phyloP scores from a whole-genome alignment of 1,140 invertebrate species.

The Tetramorium simillimum region DNA sequence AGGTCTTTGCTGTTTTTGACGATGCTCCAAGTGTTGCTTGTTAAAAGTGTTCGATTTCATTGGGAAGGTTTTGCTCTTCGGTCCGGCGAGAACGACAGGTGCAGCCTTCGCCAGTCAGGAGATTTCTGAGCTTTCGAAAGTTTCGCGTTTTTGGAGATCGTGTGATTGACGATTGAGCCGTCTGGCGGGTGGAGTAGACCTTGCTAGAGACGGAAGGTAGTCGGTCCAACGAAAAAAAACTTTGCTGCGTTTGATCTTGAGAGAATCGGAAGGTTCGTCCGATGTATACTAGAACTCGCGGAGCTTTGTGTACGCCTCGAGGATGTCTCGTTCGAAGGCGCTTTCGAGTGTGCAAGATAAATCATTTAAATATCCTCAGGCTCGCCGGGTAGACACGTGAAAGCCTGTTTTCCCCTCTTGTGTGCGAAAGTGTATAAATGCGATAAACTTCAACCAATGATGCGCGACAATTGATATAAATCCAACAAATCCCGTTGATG shows the following conservation, averaged over 20 bases:
- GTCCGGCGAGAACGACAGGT: conserved; percentile 16
- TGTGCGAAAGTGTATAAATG: conserved; percentile 29
- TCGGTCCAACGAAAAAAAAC: neutral
- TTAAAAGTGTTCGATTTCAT: neutral
- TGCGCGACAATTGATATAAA: conserved; percentile 1
- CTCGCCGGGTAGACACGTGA: conserved; percentile 40
- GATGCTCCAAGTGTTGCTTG: neutral
- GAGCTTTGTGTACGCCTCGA: neutral
- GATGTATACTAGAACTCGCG: neutral
- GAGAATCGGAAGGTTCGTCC: conserved; percentile 16
- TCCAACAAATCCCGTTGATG: conserved; percentile 24
- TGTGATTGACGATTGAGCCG: neutral
- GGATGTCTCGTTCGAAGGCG: conserved; percentile 25
- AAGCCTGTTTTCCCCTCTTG: conserved; percentile 40
- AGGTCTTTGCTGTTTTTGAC: neutral
- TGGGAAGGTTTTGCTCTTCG: conserved; percentile 17
- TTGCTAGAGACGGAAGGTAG: neutral
- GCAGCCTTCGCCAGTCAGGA: conserved; percentile 13
- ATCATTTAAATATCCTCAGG: conserved; percentile 16
- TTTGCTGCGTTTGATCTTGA: conserved; percentile 13
- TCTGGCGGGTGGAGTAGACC: neutral
- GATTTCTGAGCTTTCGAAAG: neutral
- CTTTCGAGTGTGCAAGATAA: conserved; percentile 26
- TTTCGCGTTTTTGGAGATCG: neutral
- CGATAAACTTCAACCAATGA: conserved; percentile 5